These are phyloP conservation scores for Enhydra lutris DNA, from an alignment of 2,113 vertebrate species.

Conservation along the genomic window DNA sequence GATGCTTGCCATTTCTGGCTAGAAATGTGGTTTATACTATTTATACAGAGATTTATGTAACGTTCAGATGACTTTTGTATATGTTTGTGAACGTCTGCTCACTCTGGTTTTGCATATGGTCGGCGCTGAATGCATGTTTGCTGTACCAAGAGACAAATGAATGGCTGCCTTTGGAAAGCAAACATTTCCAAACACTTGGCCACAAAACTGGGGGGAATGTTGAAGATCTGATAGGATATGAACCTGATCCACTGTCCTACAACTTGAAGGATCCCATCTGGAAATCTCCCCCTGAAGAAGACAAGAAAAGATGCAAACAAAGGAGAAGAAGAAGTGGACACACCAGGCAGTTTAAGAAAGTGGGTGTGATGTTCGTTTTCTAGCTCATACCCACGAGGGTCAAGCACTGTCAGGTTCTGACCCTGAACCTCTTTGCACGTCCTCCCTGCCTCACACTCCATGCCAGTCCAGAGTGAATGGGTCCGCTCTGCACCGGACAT, in stretches of 20 bases:
- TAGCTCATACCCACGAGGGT: not conserved
- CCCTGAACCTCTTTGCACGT: not conserved
- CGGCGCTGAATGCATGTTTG: not conserved
- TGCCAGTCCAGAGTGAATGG: not conserved
- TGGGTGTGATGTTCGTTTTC: not conserved
- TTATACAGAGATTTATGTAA: slow-evolving; percentile 11
- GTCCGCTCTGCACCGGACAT: not conserved
- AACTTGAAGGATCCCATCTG: slow-evolving; percentile 48
- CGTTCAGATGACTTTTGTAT: slow-evolving; percentile 34
- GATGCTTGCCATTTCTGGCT: slow-evolving; percentile 4
- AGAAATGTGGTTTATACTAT: slow-evolving; percentile 6
- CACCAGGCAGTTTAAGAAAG: not conserved
- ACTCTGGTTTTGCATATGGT: not conserved
- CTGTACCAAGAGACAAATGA: slow-evolving; percentile 55
- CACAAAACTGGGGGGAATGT: not conserved
- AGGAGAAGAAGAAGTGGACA: not conserved
- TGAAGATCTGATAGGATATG: not conserved
- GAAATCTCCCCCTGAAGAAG: not conserved
- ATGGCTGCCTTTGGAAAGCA: slow-evolving; percentile 36
- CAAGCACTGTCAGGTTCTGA: not conserved
- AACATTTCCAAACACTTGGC: slow-evolving; percentile 63
- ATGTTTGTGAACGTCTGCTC: not conserved
- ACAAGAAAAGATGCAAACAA: not conserved
- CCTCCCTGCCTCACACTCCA: not conserved
- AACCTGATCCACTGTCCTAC: not conserved